phyloP scores from a whole-genome alignment of 2,888 invertebrate species.

The Eupithecia tripunctaria region DNA sequence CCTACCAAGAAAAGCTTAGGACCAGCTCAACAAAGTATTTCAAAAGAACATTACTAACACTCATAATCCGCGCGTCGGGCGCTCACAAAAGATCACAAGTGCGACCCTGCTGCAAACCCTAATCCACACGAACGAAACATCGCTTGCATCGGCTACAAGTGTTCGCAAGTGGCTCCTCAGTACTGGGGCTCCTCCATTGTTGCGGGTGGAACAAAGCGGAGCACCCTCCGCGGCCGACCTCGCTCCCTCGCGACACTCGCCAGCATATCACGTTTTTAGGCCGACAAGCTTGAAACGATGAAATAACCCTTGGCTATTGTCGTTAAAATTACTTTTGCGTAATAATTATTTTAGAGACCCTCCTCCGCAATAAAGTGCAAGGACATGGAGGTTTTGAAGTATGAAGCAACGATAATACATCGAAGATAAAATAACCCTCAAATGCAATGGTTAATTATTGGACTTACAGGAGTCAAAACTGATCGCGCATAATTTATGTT shows the following conservation, averaged over 20 bases:
- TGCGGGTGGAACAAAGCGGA: constrained; percentile 80
- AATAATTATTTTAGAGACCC: not conserved
- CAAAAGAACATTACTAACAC: constrained; percentile 34
- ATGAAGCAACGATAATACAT: not conserved
- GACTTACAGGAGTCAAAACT: not conserved
- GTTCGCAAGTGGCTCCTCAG: constrained; percentile 68
- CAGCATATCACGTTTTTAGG: constrained; percentile 82
- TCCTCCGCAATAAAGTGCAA: not conserved
- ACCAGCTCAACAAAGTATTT: constrained; percentile 20
- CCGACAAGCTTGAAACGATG: constrained; percentile 66
- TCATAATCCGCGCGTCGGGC: constrained; percentile 31
- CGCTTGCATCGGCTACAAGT: constrained; percentile 81
- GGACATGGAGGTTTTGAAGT: not conserved
- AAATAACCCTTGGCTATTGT: constrained; percentile 55
- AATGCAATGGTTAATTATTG: not conserved
- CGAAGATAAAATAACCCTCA: not conserved
- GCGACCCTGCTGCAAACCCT: constrained; percentile 63
- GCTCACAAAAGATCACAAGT: constrained; percentile 47
- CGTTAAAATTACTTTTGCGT: constrained; percentile 16
- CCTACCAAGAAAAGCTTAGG: constrained; percentile 4
- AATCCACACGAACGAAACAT: constrained; percentile 74
- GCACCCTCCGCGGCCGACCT: constrained; percentile 76
- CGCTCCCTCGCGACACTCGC: constrained; percentile 72
- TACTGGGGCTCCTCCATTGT: constrained; percentile 65
- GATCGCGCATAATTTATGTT: not conserved